A percentile compares a stretch with the other conserved stretches of the same genome.
Conservation (phyloP, 2,888 invertebrate genomes). For the Leptogaster cylindrica region DNA sequence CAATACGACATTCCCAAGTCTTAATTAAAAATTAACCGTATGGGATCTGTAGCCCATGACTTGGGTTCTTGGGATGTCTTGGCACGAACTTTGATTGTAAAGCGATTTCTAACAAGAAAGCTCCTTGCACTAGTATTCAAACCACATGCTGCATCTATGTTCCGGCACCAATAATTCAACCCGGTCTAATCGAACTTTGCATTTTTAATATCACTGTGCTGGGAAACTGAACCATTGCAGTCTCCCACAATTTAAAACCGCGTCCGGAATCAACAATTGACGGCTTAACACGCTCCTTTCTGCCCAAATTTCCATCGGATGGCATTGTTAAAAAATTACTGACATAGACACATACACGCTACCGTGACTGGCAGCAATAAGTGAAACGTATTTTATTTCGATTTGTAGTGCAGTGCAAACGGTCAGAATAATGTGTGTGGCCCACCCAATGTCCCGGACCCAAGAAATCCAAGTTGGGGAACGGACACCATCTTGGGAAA, state of each 20-base stretch:
- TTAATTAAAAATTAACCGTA: neutral
- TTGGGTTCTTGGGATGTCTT: too few relatives aligned
- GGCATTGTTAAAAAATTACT: neutral
- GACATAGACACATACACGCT: neutral
- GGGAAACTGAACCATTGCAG: neutral
- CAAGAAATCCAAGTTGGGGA: too few relatives aligned
- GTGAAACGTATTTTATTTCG: too few relatives aligned
- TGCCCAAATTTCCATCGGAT: neutral
- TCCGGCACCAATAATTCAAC: neutral
- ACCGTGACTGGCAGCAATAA: constrained; percentile 2
- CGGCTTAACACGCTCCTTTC: neutral
- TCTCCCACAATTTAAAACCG: neutral
- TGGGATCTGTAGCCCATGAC: too few relatives aligned
- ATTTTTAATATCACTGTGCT: neutral
- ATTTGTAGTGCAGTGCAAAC: too few relatives aligned
- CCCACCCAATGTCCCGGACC: too few relatives aligned
- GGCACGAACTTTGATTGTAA: neutral
- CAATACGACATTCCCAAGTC: neutral
- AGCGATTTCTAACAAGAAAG: neutral
- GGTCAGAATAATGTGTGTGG: too few relatives aligned
- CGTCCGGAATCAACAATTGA: neutral
- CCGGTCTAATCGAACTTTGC: neutral
- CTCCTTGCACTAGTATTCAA: neutral
- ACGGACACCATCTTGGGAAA: too few relatives aligned
- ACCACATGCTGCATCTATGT: neutral